These are phyloP conservation scores for Micrasema longulum DNA, from an alignment of 1,140 invertebrate species.

Conservation along the genomic window DNA sequence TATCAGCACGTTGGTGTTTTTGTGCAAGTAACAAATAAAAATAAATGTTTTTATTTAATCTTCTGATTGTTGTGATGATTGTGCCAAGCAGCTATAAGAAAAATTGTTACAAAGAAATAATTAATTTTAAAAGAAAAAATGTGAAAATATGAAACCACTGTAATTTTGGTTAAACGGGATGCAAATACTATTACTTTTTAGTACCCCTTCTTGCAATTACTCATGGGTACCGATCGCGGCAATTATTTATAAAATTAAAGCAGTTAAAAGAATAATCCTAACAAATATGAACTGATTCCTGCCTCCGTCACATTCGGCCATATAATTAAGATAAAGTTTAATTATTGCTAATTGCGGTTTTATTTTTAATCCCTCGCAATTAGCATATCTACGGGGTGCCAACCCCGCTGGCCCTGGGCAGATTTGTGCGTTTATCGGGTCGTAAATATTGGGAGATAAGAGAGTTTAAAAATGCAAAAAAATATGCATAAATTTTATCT, in stretches of 20 bases:
- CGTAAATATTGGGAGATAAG: slow-evolving; percentile 54
- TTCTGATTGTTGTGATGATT: too few relatives aligned
- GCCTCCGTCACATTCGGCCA: slow-evolving; percentile 21
- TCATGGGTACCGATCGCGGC: neutral
- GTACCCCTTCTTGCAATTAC: neutral
- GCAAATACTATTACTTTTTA: too few relatives aligned
- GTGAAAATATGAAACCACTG: too few relatives aligned
- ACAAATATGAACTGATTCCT: slow-evolving; percentile 16
- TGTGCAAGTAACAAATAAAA: too few relatives aligned
- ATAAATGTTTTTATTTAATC: too few relatives aligned
- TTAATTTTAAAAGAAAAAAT: too few relatives aligned
- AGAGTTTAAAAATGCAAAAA: slow-evolving; percentile 46
- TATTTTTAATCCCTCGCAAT: slow-evolving; percentile 54
- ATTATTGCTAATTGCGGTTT: slow-evolving; percentile 56
- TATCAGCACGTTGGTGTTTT: too few relatives aligned
- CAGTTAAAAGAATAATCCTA: slow-evolving; percentile 39
- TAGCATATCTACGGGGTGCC: slow-evolving; percentile 52
- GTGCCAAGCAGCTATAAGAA: too few relatives aligned
- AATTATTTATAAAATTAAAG: slow-evolving; percentile 31
- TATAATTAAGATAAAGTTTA: slow-evolving; percentile 56
- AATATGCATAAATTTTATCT: slow-evolving; percentile 48
- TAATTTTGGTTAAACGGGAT: too few relatives aligned
- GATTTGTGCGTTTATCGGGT: slow-evolving; percentile 54
- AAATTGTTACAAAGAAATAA: too few relatives aligned
- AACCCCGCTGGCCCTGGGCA: slow-evolving; percentile 22